Conservation (phyloP, 2,797 vertebrate genomes). For the Hyperoplus lanceolatus region DNA sequence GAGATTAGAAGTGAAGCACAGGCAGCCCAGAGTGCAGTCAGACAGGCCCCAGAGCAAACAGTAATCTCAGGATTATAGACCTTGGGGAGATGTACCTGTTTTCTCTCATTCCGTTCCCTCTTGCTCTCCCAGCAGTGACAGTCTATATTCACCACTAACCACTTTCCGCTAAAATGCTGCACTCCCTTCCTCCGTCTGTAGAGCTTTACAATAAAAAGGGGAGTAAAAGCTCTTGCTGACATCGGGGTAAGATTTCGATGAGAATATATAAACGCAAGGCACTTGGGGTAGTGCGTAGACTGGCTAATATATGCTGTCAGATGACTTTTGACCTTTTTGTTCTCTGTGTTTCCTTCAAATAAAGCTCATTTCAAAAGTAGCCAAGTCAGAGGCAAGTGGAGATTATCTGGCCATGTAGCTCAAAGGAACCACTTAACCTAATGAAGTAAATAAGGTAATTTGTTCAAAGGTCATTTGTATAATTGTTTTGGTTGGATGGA, state of each 20-base stretch:
- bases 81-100: slow-evolving; percentile 87
- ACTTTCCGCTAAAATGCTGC: slow-evolving; percentile 64
- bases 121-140: slow-evolving; percentile 79
- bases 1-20: slow-evolving; percentile 89
- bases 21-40: slow-evolving; percentile 81
- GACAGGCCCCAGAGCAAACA: slow-evolving; percentile 85
- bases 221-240: slow-evolving; percentile 68
- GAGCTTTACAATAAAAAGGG: slow-evolving; percentile 58
- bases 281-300: slow-evolving; percentile 31
- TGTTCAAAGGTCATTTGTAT: slow-evolving; percentile 88
- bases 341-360: slow-evolving; percentile 53
- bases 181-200: slow-evolving; percentile 60
- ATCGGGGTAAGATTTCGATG: slow-evolving; percentile 47
- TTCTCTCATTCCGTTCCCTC: slow-evolving; percentile 84
- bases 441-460: slow-evolving; percentile 84
- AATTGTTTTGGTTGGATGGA: slow-evolving; percentile 84
- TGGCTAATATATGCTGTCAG: slow-evolving; percentile 48
- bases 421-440: slow-evolving; percentile 82
- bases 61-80: slow-evolving; percentile 90
- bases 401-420: slow-evolving; percentile 60
- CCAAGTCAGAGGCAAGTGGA: slow-evolving; percentile 55
- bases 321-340: slow-evolving; percentile 68
- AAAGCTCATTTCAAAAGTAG: slow-evolving; percentile 53
- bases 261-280: slow-evolving; percentile 37
- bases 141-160: slow-evolving; percentile 80